These are phyloP conservation scores for Brachypodius melanocephalos DNA, from an alignment of 2,113 vertebrate species.

Conservation along the genomic window DNA sequence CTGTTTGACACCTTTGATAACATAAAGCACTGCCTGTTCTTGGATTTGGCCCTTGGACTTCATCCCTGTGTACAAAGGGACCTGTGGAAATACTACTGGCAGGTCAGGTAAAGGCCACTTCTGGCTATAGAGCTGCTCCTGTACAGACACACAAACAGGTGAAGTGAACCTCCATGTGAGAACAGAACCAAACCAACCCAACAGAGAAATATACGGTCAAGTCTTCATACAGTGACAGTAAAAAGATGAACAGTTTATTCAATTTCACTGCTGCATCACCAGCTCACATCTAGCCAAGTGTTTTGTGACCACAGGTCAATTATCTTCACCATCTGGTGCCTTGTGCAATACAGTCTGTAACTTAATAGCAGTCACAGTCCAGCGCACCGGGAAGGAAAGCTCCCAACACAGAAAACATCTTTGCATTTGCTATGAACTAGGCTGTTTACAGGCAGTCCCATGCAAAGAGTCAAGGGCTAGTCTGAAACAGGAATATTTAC, in stretches of 20 bases:
- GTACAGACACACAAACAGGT: accelerated
- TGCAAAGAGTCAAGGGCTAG: not conserved
- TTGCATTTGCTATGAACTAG: not conserved
- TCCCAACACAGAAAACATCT: not conserved
- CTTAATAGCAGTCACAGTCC: not conserved
- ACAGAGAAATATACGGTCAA: not conserved
- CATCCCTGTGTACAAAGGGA: not conserved
- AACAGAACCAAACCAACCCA: not conserved
- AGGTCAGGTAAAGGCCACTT: not conserved
- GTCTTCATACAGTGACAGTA: not conserved
- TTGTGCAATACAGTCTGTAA: not conserved
- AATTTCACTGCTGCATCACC: not conserved
- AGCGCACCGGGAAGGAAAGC: not conserved
- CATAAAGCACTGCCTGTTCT: not conserved
- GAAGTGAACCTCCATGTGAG: not conserved
- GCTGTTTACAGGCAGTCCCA: not conserved
- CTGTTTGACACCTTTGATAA: not conserved
- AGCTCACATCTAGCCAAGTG: not conserved
- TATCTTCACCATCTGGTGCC: not conserved
- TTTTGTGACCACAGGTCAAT: conserved; percentile 9
- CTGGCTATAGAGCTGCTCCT: not conserved
- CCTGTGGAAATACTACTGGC: not conserved
- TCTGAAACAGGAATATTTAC: not conserved
- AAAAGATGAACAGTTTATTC: not conserved
- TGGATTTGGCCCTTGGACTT: not conserved